Evolutionary conservation across 2,797 vertebrate species (phyloP).

Genomic region (Pteronotus mesoamericanus): DNA sequence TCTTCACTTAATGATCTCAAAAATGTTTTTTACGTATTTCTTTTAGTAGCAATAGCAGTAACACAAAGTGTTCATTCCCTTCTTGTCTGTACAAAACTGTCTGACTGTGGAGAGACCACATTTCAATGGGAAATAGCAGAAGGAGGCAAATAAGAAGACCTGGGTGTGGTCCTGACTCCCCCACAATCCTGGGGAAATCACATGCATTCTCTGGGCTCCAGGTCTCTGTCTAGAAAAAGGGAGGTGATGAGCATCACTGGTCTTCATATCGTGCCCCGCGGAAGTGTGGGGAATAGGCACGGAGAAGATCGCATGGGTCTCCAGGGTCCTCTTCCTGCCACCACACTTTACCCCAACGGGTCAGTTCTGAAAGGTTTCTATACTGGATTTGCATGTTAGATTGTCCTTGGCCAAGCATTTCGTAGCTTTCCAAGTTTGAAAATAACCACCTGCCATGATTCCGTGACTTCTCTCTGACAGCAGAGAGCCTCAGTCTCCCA

Average conservation of each 20-base stretch:
- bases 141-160: neutral
- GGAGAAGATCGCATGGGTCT: neutral
- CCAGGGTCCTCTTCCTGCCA: neutral
- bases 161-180: neutral
- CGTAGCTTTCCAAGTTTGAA: neutral
- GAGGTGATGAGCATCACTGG: no score
- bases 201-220: neutral
- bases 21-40: neutral
- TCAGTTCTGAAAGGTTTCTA: neutral
- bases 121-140: neutral
- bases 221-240: neutral
- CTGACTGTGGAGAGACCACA: neutral
- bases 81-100: neutral
- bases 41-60: neutral
- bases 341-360: neutral
- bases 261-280: neutral
- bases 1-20: neutral
- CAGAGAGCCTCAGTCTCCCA: neutral
- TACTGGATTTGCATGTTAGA: neutral
- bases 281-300: neutral
- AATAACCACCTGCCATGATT: neutral
- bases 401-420: neutral
- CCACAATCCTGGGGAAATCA: neutral
- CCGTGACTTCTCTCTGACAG: neutral
- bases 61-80: neutral